Evolutionary conservation across 1,140 invertebrate species (phyloP), one percentile per base, ranked within the genome.

Genomic region (Aricia agestis): DNA sequence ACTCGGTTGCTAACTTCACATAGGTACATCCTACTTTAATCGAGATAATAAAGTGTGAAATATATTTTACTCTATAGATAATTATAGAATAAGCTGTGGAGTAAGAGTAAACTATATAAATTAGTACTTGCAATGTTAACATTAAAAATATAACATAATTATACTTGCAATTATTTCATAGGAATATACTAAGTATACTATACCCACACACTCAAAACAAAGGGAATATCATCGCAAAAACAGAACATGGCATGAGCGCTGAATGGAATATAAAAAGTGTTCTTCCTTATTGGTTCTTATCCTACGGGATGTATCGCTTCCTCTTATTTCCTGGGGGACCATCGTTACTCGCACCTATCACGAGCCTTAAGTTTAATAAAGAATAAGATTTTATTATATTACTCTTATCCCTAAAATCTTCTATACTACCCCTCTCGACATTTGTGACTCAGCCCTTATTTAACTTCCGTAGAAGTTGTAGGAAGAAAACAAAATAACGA

Each of bases 261-360:
- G 13, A 17, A 61, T 19, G 32, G 41, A 69, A 69, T 31, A 69
- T 58, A 69, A 63, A 61, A 69, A 69, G 59, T 69, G 41, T 63
- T 69, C 68, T 69, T 69, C 59, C 68, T 69, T 69, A 65, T 69
- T 69, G 68, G 68, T 65, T 63, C 18, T 66, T 69, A 68, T 74
- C 76, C 78, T 77, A 6, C 65, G 77, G 75, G 78, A 78, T 59
- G 58, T 67, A 70, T 75, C 78, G 74, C 59, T 73, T 72, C 71
- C 67, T 73, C 68, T 82, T 85, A 88, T 87, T 88, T 88, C 84
- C 82, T 85, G 69, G 52, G 84, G 84, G 82, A 86, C 74, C 25
- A 67, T 66, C 68, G 80, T 83, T 84, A 84, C 75, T 71, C 77
- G 73, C 83, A 86, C 83, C 87, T 84, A 82, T 84, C 74, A 82